Evolutionary conservation across 2,113 vertebrate genomes (phyloP), one percentile per base, ranked within the genome.

Genomic region (Oryctolagus cuniculus): DNA sequence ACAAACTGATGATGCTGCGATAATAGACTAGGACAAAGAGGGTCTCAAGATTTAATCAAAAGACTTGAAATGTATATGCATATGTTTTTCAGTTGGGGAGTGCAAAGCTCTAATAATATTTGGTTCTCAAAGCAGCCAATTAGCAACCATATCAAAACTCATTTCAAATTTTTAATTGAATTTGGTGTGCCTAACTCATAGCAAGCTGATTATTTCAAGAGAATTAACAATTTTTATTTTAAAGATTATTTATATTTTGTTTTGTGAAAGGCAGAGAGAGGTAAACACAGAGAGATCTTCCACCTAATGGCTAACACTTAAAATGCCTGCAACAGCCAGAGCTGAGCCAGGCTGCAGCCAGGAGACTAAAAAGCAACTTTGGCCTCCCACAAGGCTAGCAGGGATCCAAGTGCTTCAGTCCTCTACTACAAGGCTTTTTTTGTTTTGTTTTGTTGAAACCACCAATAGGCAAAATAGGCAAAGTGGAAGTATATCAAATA

Each of bases 141-240:
- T n/a, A 69, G 58, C 22, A 64, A 16, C 13, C 70, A 86, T 3
- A 31, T 87, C 75, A 89, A 81, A 92, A n/a, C 3, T 15, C 61
- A 84, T 83, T 80, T 91, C n/a, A 72, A 79, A 90, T 44, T 61
- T 87, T 75, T n/a, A 15, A 12, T 11, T 87, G 24, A 72, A 87
- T 80, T 89, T 16, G 5, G 16, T 75, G 12, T 63, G 16, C 21
- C 31, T 74, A 24, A 74, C 2, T 78, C 29, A 64, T 2, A 38
- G 21, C 22, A 80, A 53, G 7, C 19, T 22, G 9, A 51, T 36
- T 85, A 19, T 74, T 88, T 69, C 6, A 51, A 12, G 5, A 66
- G 4, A 51, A 75, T 13, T 44, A 25, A 25, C 17, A 4, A 70
- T 70, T 51, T 70, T 44, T 21, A 58, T 58, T 58, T 58, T 58